phyloP scores from a whole-genome alignment of 1,140 invertebrate species.

The Lycorma delicatula region DNA sequence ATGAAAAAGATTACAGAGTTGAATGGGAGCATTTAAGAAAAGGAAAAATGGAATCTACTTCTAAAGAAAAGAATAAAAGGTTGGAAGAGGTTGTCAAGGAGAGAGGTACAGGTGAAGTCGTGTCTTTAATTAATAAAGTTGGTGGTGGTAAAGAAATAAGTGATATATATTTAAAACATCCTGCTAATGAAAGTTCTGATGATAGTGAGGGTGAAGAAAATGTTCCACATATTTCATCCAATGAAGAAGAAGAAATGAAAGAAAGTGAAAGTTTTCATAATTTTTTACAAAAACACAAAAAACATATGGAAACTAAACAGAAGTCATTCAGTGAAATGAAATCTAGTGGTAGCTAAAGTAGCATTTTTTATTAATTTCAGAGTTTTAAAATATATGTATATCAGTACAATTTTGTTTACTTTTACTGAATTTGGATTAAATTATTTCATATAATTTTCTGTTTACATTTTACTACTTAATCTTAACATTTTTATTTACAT shows the following conservation, averaged over 20 bases:
- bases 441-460: too few species aligned
- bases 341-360: too few species aligned
- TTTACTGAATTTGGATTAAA: too few species aligned
- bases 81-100: conserved; percentile 33
- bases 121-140: conserved; percentile 45
- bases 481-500: too few species aligned
- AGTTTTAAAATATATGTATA: too few species aligned
- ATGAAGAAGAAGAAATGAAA: conserved; percentile 29
- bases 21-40: conserved; percentile 58
- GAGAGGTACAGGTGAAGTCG: conserved; percentile 30
- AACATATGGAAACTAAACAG: conserved; percentile 26
- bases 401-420: too few species aligned
- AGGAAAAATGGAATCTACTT: conserved; percentile 43
- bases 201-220: conserved; percentile 59
- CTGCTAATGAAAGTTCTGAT: conserved; percentile 59
- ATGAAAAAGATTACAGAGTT: conserved; percentile 64
- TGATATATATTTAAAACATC: conserved; percentile 59
- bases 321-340: too few species aligned
- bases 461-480: too few species aligned
- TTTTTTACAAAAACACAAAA: conserved; percentile 35
- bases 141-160: conserved; percentile 47
- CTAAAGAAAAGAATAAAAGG: conserved; percentile 36
- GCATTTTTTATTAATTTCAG: too few species aligned
- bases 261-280: conserved; percentile 35
- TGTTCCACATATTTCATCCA: conserved; percentile 6